Conservation (phyloP, 2,888 invertebrate species). For the Encarsia formosa region DNA sequence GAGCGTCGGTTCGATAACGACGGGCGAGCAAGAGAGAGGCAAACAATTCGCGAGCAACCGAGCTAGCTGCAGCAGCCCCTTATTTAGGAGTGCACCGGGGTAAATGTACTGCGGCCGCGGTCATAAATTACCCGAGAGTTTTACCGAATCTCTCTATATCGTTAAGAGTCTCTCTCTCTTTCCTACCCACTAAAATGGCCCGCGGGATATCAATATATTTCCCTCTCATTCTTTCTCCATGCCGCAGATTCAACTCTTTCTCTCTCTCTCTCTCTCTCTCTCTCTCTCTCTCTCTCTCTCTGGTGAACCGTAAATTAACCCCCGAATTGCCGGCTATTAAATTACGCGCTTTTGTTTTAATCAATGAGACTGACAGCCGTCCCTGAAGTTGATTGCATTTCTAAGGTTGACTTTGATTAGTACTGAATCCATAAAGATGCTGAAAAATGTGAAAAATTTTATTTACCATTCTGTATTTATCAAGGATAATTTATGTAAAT, state of each 20-base stretch:
- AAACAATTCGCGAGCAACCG: constrained; percentile 34
- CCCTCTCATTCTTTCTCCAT: neutral
- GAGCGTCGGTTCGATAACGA: constrained; percentile 27
- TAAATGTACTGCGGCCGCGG: constrained; percentile 40
- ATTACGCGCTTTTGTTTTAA: no score
- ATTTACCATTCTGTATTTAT: no score
- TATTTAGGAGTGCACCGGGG: constrained; percentile 44
- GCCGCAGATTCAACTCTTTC: neutral
- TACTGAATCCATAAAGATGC: no score
- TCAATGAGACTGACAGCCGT: no score
- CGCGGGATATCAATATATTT: neutral
- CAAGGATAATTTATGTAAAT: no score
- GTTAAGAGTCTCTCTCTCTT: neutral
- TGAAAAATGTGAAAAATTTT: no score
- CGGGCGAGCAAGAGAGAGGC: constrained; percentile 17
- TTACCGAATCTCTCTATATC: constrained; percentile 30
- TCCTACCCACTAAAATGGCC: neutral
- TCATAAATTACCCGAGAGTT: constrained; percentile 42
- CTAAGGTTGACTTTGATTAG: no score
- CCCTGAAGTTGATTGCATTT: no score
- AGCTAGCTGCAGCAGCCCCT: constrained; percentile 37
- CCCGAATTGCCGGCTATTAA: constrained; percentile 15
- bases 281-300: constrained; percentile 4
- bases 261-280: constrained; percentile 9
- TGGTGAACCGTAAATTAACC: constrained; percentile 21